Conservation (phyloP, 2,888 invertebrate genomes). For the Cremastobaeus sp. region DNA sequence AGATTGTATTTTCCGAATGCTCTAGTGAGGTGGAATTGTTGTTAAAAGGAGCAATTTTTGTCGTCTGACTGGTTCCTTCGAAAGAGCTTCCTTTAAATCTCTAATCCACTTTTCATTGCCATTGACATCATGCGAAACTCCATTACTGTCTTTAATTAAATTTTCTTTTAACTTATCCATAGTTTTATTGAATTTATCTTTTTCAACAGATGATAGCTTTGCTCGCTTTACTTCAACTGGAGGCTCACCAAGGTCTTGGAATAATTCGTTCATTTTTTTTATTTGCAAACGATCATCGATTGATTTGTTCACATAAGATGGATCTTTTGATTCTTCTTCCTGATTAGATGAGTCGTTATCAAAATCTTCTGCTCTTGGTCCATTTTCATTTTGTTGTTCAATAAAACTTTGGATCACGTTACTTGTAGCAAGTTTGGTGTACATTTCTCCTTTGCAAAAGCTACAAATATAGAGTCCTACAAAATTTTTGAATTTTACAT, state of each 20-base stretch:
- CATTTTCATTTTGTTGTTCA: background rate
- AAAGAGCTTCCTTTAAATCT: constrained; percentile 9
- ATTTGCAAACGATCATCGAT: background rate
- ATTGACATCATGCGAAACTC: background rate
- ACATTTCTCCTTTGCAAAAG: constrained; percentile 14
- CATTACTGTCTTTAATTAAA: background rate
- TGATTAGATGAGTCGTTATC: background rate
- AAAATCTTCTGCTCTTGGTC: background rate
- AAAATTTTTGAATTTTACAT: background rate
- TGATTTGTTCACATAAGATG: background rate
- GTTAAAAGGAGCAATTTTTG: constrained; percentile 11
- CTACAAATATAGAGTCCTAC: constrained; percentile 24
- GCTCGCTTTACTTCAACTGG: constrained; percentile 7
- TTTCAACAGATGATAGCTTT: constrained; percentile 10
- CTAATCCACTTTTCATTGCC: background rate
- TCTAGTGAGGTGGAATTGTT: background rate
- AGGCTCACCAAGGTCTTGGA: constrained; percentile 13
- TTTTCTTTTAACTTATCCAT: constrained; percentile 8
- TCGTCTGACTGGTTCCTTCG: background rate
- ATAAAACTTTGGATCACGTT: too few species aligned
- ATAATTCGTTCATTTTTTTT: constrained; percentile 1
- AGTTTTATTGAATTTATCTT: background rate
- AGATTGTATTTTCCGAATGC: constrained; percentile 7
- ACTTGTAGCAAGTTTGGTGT: too few species aligned
- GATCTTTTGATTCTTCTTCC: constrained; percentile 3